Percentiles rank a stretch among this genome's conserved stretches.
These are phyloP conservation scores for Glaucomys volans DNA, from an alignment of 2,113 vertebrate genomes.

Conservation along the genomic window DNA sequence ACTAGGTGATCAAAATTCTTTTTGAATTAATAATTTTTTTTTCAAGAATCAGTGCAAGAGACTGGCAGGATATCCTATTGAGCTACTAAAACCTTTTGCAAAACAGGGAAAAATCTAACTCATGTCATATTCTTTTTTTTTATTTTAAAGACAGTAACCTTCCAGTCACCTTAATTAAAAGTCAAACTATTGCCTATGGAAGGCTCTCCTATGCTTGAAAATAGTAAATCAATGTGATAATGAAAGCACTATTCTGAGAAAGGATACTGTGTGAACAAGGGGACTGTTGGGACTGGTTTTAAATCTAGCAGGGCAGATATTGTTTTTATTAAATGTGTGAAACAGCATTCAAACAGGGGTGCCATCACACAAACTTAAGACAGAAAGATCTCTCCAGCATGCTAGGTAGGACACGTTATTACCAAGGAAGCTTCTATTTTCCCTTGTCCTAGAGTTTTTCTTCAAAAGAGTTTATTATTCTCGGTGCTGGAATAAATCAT, in stretches of 20 bases:
- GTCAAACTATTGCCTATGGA: not conserved
- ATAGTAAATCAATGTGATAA: not conserved
- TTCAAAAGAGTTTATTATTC: not conserved
- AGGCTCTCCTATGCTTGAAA: not conserved
- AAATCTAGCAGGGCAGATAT: not conserved
- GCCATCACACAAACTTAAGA: not conserved
- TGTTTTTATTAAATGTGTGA: not conserved
- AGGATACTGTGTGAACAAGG: not conserved
- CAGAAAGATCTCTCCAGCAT: not conserved
- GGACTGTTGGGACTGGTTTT: not conserved
- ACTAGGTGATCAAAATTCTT: not conserved
- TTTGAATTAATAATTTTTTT: slow-evolving; percentile 7
- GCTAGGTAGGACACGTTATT: not conserved
- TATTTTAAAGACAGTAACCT: not conserved
- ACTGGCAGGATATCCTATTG: not conserved
- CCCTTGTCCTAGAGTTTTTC: slow-evolving; percentile 22
- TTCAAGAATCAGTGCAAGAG: not conserved
- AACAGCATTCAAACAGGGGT: not conserved
- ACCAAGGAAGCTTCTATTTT: not conserved
- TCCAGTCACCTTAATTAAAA: slow-evolving; percentile 45
- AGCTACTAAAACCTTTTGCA: not conserved
- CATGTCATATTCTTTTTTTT: not conserved
- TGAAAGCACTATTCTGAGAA: not conserved
- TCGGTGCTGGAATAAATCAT: not conserved
- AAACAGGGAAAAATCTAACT: not conserved